These are phyloP conservation scores for Danaus melanippus DNA, from an alignment of 1,140 invertebrate genomes.

Conservation along the genomic window DNA sequence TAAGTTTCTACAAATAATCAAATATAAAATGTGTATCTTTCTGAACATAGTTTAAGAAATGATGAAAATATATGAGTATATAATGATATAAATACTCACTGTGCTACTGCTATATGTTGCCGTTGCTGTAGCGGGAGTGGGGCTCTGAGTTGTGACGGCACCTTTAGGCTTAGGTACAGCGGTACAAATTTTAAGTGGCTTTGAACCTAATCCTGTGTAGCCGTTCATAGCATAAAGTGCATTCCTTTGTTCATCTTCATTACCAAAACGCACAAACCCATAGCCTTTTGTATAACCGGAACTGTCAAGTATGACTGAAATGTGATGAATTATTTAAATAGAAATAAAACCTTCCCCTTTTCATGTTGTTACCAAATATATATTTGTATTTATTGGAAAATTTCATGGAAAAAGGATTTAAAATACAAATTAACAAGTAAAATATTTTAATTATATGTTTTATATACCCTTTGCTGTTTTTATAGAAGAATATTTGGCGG, in stretches of 20 bases:
- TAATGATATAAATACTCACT: constrained; percentile 31
- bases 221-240: constrained; percentile 92
- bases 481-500: constrained; percentile 91
- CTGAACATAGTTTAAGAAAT: too few relatives aligned
- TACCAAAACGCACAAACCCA: constrained; percentile 96
- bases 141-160: constrained; percentile 40
- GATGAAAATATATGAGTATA: too few relatives aligned
- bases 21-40: too few relatives aligned
- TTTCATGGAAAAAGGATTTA: background rate
- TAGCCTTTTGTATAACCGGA: constrained; percentile 95
- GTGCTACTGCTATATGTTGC: constrained; percentile 48
- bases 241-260: constrained; percentile 94
- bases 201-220: constrained; percentile 85
- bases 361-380: background rate
- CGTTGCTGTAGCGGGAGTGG: constrained; percentile 40
- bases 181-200: constrained; percentile 91
- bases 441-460: background rate
- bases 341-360: background rate
- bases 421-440: too few relatives aligned
- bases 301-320: constrained; percentile 87
- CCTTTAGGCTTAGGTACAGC: constrained; percentile 88
- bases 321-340: constrained; percentile 7
- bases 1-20: too few relatives aligned
- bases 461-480: constrained; percentile 91
- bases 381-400: background rate